These are phyloP conservation scores for Trochalopteron elliotii DNA, from an alignment of 2,113 vertebrate species.

Conservation along the genomic window DNA sequence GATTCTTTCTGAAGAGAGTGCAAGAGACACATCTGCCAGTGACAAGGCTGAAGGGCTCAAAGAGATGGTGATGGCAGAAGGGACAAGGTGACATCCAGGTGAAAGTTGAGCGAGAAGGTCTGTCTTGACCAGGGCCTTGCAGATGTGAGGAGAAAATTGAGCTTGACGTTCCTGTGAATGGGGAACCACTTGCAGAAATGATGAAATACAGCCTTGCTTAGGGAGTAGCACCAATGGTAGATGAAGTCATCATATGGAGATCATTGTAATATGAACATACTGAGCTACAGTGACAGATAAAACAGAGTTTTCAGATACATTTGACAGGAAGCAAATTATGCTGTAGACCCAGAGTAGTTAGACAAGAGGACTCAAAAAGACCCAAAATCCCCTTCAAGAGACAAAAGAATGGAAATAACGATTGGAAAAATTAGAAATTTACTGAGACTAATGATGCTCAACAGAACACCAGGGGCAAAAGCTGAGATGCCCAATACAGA, in stretches of 20 bases:
- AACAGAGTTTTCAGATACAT: background rate
- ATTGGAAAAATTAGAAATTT: background rate
- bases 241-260: background rate
- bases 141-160: background rate
- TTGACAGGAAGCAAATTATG: background rate
- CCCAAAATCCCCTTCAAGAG: background rate
- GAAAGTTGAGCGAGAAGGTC: background rate
- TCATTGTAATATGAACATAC: background rate
- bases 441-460: rapidly evolving
- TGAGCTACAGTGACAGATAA: background rate
- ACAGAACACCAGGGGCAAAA: background rate
- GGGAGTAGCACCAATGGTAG: background rate
- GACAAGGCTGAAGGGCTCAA: background rate
- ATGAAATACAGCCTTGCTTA: background rate
- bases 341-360: background rate
- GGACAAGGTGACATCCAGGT: background rate
- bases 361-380: background rate
- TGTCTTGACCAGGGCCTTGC: background rate
- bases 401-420: background rate
- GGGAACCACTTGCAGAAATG: background rate
- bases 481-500: background rate
- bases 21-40: background rate
- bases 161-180: background rate
- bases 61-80: background rate
- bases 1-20: background rate